Evolutionary conservation across 2,888 invertebrate genomes (phyloP).

Genomic region (Scaeva pyrastri): DNA sequence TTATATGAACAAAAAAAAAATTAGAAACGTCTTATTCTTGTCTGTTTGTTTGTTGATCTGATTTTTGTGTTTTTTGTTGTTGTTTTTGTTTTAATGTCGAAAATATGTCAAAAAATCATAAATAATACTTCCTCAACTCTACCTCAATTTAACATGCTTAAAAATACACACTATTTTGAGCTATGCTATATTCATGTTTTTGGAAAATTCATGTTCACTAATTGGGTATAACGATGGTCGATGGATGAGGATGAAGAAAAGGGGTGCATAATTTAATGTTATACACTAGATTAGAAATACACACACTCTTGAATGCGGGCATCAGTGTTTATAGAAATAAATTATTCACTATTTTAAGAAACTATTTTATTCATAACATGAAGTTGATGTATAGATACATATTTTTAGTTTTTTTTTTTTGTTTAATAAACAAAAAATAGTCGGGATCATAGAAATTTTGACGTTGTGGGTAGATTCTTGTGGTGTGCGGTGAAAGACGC

Average conservation of each 20-base stretch:
- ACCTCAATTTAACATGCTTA: conserved; percentile 58
- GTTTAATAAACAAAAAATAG: conserved; percentile 50
- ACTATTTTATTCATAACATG: conserved; percentile 14
- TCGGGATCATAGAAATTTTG: not conserved
- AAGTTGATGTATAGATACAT: not conserved
- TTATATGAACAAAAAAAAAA: not conserved
- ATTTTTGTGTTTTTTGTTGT: too few species aligned
- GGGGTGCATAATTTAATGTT: conserved; percentile 45
- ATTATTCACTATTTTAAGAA: conserved; percentile 73
- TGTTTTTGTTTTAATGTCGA: not conserved
- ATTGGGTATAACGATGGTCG: conserved; percentile 53
- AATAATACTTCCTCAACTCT: conserved; percentile 65
- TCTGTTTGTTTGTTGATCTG: not conserved
- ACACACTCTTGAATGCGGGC: conserved; percentile 65
- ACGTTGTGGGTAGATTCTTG: conserved; percentile 41
- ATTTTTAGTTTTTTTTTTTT: not conserved
- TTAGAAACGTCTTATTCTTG: not conserved
- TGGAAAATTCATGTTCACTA: conserved; percentile 64
- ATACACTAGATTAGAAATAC: not conserved
- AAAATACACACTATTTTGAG: conserved; percentile 51
- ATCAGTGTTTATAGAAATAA: conserved; percentile 50
- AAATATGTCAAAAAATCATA: conserved; percentile 67
- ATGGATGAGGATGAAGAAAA: conserved; percentile 32
- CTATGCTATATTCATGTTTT: conserved; percentile 42
- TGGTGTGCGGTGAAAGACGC: conserved; percentile 28